Conservation (phyloP, 2,113 vertebrate genomes). For the Zootoca vivipara region DNA sequence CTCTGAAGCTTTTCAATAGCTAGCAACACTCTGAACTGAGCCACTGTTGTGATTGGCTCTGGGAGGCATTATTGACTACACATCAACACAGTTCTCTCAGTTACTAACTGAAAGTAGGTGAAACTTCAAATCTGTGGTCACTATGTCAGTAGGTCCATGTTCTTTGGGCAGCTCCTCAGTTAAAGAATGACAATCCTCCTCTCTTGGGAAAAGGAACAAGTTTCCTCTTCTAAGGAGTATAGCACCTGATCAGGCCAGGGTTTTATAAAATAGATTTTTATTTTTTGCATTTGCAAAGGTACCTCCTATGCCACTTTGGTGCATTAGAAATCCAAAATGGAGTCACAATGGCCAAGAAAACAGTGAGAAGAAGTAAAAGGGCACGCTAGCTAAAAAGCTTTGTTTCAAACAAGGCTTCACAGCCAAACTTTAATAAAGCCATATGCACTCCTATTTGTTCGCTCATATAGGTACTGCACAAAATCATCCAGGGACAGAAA, state of each 20-base stretch:
- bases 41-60: neutral
- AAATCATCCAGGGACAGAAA: conserved; percentile 7
- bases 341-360: too few species aligned
- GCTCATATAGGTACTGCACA: neutral
- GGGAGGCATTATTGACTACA: neutral
- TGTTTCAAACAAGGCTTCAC: rapidly evolving
- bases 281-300: neutral
- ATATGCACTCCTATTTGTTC: neutral
- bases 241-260: neutral
- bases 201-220: too few species aligned
- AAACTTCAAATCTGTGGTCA: neutral
- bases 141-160: neutral
- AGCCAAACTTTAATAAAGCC: neutral
- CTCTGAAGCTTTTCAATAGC: neutral
- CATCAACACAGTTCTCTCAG: neutral
- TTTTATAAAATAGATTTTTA: neutral
- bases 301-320: too few species aligned
- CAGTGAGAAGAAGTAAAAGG: too few species aligned
- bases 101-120: neutral
- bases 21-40: neutral
- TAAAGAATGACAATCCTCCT: neutral
- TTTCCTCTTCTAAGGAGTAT: neutral
- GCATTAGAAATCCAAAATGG: too few species aligned
- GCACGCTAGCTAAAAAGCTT: neutral
- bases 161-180: neutral